Evolutionary conservation across 2,888 invertebrate species (phyloP).

Genomic region (Spodoptera exigua): DNA sequence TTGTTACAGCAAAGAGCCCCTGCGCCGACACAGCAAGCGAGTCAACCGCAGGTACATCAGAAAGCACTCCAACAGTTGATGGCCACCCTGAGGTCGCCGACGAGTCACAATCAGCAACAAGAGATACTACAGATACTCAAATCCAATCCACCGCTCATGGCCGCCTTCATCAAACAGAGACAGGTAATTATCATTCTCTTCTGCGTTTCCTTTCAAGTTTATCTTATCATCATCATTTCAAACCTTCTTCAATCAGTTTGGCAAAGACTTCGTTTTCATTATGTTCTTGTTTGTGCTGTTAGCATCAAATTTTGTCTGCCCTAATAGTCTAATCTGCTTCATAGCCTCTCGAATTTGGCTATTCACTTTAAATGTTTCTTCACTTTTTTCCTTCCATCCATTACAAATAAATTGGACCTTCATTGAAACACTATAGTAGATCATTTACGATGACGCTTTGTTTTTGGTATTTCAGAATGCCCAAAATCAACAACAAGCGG

Average conservation of each 20-base stretch:
- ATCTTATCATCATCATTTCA: too few relatives aligned
- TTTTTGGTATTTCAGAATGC: conserved; percentile 78
- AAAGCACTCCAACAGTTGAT: conserved; percentile 95
- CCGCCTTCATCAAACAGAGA: conserved; percentile 97
- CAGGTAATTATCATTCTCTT: conserved; percentile 81
- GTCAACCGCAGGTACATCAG: conserved; percentile 83
- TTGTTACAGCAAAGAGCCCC: conserved; percentile 68
- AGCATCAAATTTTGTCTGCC: too few relatives aligned
- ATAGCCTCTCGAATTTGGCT: too few relatives aligned
- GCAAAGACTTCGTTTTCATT: too few relatives aligned
- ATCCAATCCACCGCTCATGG: conserved; percentile 98
- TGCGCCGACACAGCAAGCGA: conserved; percentile 81
- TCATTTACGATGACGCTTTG: not conserved
- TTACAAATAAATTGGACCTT: too few relatives aligned
- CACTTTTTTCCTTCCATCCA: too few relatives aligned
- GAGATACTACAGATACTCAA: conserved; percentile 96
- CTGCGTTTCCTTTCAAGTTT: not conserved
- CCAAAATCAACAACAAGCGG: conserved; percentile 82
- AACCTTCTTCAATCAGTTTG: too few relatives aligned
- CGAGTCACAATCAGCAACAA: conserved; percentile 97
- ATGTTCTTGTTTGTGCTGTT: too few relatives aligned
- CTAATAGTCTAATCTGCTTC: too few relatives aligned
- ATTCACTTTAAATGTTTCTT: too few relatives aligned
- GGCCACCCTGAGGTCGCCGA: conserved; percentile 96
- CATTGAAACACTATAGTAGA: not conserved